Evolutionary conservation across 2,888 invertebrate genomes (phyloP).

Genomic region (Leptinotarsa peninsularis): DNA sequence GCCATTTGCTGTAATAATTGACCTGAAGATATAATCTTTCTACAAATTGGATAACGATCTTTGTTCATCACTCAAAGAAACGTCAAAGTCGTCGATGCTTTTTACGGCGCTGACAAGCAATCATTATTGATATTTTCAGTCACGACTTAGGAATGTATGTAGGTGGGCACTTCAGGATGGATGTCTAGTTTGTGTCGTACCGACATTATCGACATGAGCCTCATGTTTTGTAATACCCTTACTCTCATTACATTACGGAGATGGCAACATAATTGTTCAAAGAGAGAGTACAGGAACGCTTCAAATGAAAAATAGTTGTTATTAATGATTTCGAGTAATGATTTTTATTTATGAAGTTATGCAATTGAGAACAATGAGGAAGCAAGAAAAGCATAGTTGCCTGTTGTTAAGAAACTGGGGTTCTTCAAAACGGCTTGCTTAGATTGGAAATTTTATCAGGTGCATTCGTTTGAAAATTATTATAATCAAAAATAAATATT

Average conservation of each 20-base stretch:
- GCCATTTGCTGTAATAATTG: no score
- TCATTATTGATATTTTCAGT: slow-evolving; percentile 30
- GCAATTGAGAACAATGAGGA: not conserved
- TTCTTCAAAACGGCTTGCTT: not conserved
- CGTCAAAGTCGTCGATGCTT: slow-evolving; percentile 3
- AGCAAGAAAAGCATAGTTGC: not conserved
- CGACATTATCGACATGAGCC: no score
- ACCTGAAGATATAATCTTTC: not conserved
- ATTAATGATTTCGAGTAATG: slow-evolving; percentile 8
- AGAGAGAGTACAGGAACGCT: not conserved
- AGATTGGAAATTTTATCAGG: no score
- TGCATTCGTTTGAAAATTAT: no score
- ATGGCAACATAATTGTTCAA: slow-evolving; percentile 1
- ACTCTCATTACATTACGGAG: not conserved
- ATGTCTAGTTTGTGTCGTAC: slow-evolving; percentile 12
- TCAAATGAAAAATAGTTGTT: slow-evolving; percentile 1
- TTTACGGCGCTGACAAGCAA: slow-evolving; percentile 4
- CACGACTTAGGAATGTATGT: slow-evolving; percentile 23
- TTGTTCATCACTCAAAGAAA: slow-evolving; percentile 11
- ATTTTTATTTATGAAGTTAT: slow-evolving; percentile 2
- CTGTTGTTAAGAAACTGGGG: not conserved
- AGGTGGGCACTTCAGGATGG: slow-evolving; percentile 22
- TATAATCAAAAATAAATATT: no score
- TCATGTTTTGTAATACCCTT: slow-evolving; percentile 9
- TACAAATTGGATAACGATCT: not conserved